Evolutionary conservation across 2,113 vertebrate genomes (phyloP).

Genomic region (Gallinago undulata): DNA sequence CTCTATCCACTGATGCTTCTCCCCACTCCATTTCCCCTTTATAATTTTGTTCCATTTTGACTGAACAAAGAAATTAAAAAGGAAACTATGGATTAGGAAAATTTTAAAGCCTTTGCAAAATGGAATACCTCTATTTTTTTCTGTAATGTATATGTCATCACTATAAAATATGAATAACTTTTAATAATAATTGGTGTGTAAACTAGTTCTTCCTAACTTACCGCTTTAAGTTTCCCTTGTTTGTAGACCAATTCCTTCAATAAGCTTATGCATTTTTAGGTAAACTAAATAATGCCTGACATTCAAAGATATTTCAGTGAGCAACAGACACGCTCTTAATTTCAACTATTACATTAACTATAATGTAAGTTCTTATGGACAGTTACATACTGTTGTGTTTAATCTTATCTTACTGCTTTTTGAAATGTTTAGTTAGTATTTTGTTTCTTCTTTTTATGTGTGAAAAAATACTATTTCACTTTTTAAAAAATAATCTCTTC

Average conservation of each 20-base stretch:
- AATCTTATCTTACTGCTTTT: not conserved
- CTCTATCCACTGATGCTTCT: not conserved
- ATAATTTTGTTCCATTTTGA: not conserved
- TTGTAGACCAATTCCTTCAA: not conserved
- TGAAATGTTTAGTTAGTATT: not conserved
- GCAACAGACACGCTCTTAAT: not conserved
- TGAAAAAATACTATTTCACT: not conserved
- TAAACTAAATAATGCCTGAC: not conserved
- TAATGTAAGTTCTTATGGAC: not conserved
- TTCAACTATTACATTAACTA: not conserved
- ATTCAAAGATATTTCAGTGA: not conserved
- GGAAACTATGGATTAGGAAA: not conserved
- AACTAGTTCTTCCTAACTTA: not conserved
- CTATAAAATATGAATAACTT: not conserved
- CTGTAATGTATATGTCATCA: not conserved
- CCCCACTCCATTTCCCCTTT: not conserved
- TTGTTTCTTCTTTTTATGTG: not conserved
- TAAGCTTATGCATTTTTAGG: not conserved
- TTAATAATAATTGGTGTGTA: not conserved
- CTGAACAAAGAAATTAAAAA: not conserved
- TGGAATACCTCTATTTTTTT: not conserved
- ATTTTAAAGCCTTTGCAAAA: not conserved
- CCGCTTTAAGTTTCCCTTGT: not conserved
- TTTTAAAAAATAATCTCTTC: not conserved
- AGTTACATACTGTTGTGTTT: not conserved